These are phyloP conservation scores for Drosophila santomea DNA, from an alignment of 1,140 invertebrate genomes.

Conservation along the genomic window DNA sequence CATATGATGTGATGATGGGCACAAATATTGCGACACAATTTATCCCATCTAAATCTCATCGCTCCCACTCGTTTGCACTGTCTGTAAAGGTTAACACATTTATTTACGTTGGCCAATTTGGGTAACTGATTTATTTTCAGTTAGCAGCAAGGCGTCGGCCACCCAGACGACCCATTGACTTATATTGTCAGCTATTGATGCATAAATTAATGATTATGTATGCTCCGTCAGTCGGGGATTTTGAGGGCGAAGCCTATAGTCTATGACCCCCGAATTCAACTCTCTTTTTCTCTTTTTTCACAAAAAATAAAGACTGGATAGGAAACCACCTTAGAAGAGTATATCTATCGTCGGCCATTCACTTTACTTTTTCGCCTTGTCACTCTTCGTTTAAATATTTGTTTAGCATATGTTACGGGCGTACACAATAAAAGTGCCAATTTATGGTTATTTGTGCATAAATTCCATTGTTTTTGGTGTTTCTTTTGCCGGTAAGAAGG, in stretches of 20 bases:
- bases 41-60: constrained; percentile 31
- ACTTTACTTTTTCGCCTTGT: neutral
- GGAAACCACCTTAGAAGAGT: neutral
- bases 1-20: constrained; percentile 10
- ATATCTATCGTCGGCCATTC: neutral
- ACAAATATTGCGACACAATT: constrained; percentile 37
- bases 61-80: constrained; percentile 20
- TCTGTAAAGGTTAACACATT: constrained; percentile 48
- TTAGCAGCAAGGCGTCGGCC: constrained; percentile 53
- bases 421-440: constrained; percentile 69
- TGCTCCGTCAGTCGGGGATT: constrained; percentile 14
- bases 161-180: constrained; percentile 79
- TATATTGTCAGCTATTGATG: constrained; percentile 82
- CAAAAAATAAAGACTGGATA: too few species aligned
- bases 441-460: constrained; percentile 76
- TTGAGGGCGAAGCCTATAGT: neutral
- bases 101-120: constrained; percentile 75
- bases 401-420: constrained; percentile 59
- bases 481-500: constrained; percentile 33
- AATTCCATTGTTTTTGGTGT: constrained; percentile 58
- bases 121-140: constrained; percentile 78
- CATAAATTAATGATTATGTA: constrained; percentile 81
- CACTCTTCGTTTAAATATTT: constrained; percentile 44
- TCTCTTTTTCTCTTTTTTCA: too few species aligned
- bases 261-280: constrained; percentile 12